phyloP scores from a whole-genome alignment of 1,140 invertebrate genomes.

The Penaeus vannamei region DNA sequence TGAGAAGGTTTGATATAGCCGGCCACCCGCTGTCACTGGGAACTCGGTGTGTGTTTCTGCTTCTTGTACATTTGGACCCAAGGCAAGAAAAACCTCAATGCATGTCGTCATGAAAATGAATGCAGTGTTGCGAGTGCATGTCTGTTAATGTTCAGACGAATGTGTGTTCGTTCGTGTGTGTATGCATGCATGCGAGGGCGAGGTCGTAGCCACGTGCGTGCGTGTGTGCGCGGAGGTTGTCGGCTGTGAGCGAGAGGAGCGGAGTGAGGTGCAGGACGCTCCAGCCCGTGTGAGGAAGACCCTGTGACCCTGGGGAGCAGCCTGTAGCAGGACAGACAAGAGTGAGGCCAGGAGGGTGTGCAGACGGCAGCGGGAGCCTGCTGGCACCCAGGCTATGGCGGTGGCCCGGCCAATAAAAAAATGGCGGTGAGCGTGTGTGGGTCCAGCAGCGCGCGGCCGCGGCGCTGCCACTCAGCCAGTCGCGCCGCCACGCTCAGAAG shows the following conservation, averaged over 20 bases:
- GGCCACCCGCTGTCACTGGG: too few relatives aligned
- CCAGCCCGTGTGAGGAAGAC: background rate
- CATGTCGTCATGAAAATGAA: conserved; percentile 5
- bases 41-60: too few relatives aligned
- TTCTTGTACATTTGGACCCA: too few relatives aligned
- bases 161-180: conserved; percentile 30
- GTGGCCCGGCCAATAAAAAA: conserved; percentile 63
- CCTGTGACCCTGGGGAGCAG: conserved; percentile 41
- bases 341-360: conserved; percentile 31
- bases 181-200: conserved; percentile 25
- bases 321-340: conserved; percentile 51
- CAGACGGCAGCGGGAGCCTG: conserved; percentile 42
- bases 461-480: conserved; percentile 50
- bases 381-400: conserved; percentile 63
- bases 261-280: background rate
- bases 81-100: background rate
- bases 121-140: conserved; percentile 10
- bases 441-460: conserved; percentile 36
- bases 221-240: background rate
- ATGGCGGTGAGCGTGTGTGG: conserved; percentile 61
- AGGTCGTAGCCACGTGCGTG: conserved; percentile 1
- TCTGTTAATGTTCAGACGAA: conserved; percentile 30
- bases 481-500: conserved; percentile 38
- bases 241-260: background rate
- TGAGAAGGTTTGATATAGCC: too few relatives aligned